A percentile compares a stretch with the other conserved stretches of the same genome.
phyloP scores from a whole-genome alignment of 1,140 invertebrate species.

The Drosophila lacteicornis region DNA sequence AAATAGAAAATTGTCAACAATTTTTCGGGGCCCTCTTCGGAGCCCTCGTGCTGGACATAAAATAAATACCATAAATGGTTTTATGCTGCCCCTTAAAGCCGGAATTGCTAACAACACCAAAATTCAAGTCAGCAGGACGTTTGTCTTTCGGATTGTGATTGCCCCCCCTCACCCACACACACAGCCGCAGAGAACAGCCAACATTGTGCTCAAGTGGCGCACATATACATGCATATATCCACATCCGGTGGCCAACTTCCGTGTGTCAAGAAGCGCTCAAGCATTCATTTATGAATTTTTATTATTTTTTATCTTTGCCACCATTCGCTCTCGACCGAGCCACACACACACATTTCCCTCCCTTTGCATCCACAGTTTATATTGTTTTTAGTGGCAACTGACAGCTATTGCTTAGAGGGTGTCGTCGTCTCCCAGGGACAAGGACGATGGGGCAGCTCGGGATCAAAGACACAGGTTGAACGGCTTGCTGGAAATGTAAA shows the following conservation, averaged over 20 bases:
- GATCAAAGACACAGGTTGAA: slow-evolving; percentile 57
- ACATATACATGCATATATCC: slow-evolving; percentile 22
- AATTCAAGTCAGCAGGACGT: slow-evolving; percentile 40
- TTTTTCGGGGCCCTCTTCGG: slow-evolving; percentile 13
- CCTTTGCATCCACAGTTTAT: slow-evolving; percentile 27
- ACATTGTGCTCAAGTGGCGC: slow-evolving; percentile 33
- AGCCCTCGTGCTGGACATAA: slow-evolving; percentile 3
- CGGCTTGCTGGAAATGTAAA: slow-evolving; percentile 51
- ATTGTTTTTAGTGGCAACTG: slow-evolving; percentile 50
- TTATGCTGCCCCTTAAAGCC: slow-evolving; percentile 33
- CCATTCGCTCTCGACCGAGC: slow-evolving; percentile 26
- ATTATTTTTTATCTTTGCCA: slow-evolving; percentile 71
- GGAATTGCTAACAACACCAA: slow-evolving; percentile 49
- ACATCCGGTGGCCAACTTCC: slow-evolving; percentile 72
- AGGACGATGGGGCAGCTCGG: slow-evolving; percentile 5
- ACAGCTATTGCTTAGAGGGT: slow-evolving; percentile 53
- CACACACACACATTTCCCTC: slow-evolving; percentile 5
- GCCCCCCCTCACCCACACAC: slow-evolving; percentile 1
- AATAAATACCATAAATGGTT: slow-evolving; percentile 47
- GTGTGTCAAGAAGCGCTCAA: slow-evolving; percentile 76
- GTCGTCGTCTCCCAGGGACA: neutral
- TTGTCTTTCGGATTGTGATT: slow-evolving; percentile 45
- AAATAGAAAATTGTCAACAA: slow-evolving; percentile 52
- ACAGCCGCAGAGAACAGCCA: slow-evolving; percentile 22
- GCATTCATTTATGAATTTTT: slow-evolving; percentile 81